A percentile compares a stretch with the other conserved stretches of the same genome.
Conservation (phyloP, 2,113 vertebrate species). For the Stictonetta naevosa region DNA sequence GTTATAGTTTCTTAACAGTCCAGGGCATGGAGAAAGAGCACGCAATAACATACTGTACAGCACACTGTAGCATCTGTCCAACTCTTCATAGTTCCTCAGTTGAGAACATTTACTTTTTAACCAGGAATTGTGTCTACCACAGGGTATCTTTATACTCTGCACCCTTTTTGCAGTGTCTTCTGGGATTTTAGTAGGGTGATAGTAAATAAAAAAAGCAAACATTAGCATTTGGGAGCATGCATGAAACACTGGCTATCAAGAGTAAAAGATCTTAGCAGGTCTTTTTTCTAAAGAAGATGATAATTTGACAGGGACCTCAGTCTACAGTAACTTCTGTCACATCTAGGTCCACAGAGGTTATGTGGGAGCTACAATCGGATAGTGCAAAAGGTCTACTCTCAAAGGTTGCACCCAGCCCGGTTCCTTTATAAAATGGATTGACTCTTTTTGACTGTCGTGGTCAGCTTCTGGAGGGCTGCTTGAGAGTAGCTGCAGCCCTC, state of each 20-base stretch:
- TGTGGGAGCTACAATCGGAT: neutral
- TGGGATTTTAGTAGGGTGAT: neutral
- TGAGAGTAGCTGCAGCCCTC: neutral
- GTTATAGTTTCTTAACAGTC: neutral
- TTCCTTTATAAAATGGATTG: neutral
- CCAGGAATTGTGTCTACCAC: neutral
- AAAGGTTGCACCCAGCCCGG: neutral
- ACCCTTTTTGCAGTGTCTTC: neutral
- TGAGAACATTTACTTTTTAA: neutral
- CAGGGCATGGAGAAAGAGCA: neutral
- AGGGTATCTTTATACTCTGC: neutral
- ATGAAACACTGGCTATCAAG: neutral
- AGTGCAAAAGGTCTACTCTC: neutral
- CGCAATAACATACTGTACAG: neutral
- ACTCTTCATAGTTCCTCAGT: neutral
- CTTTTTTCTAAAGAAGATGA: neutral
- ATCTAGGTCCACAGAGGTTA: neutral
- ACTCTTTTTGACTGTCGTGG: neutral
- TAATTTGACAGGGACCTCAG: neutral
- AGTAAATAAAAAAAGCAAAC: neutral
- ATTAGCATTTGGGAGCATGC: neutral
- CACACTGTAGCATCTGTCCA: neutral
- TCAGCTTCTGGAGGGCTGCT: neutral
- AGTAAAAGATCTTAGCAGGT: neutral
- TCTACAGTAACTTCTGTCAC: neutral